Conservation (phyloP, 2,888 invertebrate species). For the Frankliniella intonsa region DNA sequence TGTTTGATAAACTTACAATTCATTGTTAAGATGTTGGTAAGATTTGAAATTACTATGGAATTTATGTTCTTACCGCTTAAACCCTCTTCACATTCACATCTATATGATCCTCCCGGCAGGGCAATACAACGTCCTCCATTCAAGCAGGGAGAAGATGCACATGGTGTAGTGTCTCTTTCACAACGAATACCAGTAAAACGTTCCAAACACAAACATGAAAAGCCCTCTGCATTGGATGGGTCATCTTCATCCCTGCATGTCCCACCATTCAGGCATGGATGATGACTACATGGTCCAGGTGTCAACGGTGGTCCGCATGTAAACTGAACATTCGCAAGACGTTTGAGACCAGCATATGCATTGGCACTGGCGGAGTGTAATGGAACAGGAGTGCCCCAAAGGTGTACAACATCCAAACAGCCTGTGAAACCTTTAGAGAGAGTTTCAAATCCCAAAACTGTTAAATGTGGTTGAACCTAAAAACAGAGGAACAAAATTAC, state of each 20-base stretch:
- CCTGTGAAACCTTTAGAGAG: conserved; percentile 83
- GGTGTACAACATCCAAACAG: conserved; percentile 81
- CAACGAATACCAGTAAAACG: conserved; percentile 55
- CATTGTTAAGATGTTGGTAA: not conserved
- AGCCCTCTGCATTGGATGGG: conserved; percentile 47
- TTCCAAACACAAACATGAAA: conserved; percentile 53
- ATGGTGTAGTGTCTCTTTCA: conserved; percentile 53
- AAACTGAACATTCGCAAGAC: conserved; percentile 67
- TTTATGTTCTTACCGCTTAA: not conserved
- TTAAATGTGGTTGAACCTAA: conserved; percentile 42
- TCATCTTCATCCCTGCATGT: conserved; percentile 51
- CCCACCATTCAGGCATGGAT: conserved; percentile 60
- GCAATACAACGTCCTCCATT: conserved; percentile 71
- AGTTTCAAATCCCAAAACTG: conserved; percentile 54
- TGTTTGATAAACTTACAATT: not conserved
- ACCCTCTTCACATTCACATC: conserved; percentile 27
- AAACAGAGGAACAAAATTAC: not conserved
- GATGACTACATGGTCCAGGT: conserved; percentile 66
- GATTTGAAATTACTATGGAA: not conserved
- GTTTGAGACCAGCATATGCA: conserved; percentile 59
- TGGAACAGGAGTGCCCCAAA: conserved; percentile 71
- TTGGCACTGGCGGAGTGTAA: conserved; percentile 63
- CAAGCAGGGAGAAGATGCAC: conserved; percentile 57
- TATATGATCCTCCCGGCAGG: conserved; percentile 41
- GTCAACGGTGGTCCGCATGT: conserved; percentile 59